Base-by-base conservation (phyloP, 2,113 vertebrate species). In the Excalfactoria chinensis region DNA sequence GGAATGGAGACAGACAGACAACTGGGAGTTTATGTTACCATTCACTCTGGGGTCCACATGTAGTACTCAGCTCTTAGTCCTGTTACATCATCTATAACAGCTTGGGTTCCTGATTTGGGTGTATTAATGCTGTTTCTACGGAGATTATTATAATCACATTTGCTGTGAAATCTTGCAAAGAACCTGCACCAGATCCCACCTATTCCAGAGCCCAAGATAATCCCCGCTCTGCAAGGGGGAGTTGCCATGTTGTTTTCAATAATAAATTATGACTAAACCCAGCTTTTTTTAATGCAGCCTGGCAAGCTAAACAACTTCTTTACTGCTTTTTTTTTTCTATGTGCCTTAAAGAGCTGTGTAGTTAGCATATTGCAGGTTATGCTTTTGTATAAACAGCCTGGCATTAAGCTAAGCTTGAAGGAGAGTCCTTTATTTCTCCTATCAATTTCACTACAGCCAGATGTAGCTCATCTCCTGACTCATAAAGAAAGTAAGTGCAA, bases 11-110 rank as follows among this genome's bases (percentile, higher is more conserved):
- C 48, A 22, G 22, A 26, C 48, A 22, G 22, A 30, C 5, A 23
- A 2, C 0, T 22, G 60, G 34, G 11, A 25, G 12, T 12, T 32
- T 49, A 7, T 1, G 0, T 7, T 59, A 9, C 12, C 40, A 22
- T 37, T 32, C 23, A 8, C 46, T 44, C 51, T 28, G 43, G 41
- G 17, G 4, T 63, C 4, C 13, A 37, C 19, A 8, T 15, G 30
- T 41, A 30, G 43, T 51, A 15, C 43, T 22, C 14, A 4, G 2
- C 35, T 59, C 2, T 2, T 11, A 59, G 46, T 12, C 43, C 14
- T 48, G 17, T 64, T 46, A 5, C 37, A 91, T 37, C 25, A 34
- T 30, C 13, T 11, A 17, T 11, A 26, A 20, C 37, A 84, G 28
- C 19, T 4, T 34, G 17, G 46, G 9, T 74, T 30, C 28, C 18